These are phyloP conservation scores for Taphrorychus bicolor DNA, from an alignment of 2,888 invertebrate species.

Conservation along the genomic window DNA sequence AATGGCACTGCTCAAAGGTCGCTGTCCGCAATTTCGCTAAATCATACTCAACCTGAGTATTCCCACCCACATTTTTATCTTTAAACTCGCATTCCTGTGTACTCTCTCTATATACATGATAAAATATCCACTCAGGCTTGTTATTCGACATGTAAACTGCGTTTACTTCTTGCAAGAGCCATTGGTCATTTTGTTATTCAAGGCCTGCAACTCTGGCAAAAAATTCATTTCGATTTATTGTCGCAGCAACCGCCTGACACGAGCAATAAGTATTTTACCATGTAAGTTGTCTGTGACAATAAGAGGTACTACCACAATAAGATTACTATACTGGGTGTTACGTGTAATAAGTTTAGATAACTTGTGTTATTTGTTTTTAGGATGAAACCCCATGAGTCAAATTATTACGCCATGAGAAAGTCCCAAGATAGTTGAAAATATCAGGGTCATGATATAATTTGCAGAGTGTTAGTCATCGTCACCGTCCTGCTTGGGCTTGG, in stretches of 20 bases:
- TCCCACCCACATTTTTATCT: background rate
- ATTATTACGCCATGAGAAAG: background rate
- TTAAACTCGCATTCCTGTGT: background rate
- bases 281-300: constrained; percentile 30
- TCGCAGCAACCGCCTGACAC: constrained; percentile 37
- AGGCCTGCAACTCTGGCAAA: constrained; percentile 33
- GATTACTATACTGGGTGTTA: constrained; percentile 19
- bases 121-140: constrained; percentile 5
- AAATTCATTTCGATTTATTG: constrained; percentile 38
- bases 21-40: constrained; percentile 16
- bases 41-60: constrained; percentile 11
- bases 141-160: constrained; percentile 1
- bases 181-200: constrained; percentile 36
- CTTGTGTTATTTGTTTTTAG: no score
- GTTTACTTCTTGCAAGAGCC: constrained; percentile 6
- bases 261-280: constrained; percentile 34
- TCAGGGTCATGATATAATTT: background rate
- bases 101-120: background rate
- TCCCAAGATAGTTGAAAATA: background rate
- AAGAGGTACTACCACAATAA: constrained; percentile 16
- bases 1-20: constrained; percentile 18
- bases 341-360: no score
- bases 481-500: no score
- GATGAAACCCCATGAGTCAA: background rate
- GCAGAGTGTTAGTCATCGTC: background rate